Evolutionary conservation across 2,113 vertebrate species (phyloP), one percentile per base, ranked within the genome.

Genomic region (Megaleporinus macrocephalus): DNA sequence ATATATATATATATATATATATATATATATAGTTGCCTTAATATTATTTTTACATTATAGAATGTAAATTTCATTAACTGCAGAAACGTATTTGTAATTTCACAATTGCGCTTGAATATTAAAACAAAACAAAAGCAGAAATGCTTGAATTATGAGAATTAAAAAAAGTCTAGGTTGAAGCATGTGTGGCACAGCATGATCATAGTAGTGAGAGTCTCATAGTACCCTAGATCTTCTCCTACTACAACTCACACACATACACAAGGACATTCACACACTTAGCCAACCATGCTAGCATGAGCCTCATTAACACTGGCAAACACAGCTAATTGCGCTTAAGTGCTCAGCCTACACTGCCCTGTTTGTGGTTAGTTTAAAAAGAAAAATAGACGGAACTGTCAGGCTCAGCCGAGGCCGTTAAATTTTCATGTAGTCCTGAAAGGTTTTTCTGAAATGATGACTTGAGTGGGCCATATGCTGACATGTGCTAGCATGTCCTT

Each of bases 401-500:
- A 51, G 29, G 74, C 73, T 36, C 15, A 29, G 29, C 61, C 36
- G 59, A 68, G 68, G 73, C 82, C 41, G 33, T 63, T 76, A 75
- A 69, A 66, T 83, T 29, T 85, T 76, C 57, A 82, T 51, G 53
- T 65, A 65, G 70, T 72, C 79, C 47, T 87, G 83, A 76, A 87
- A 74, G 74, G 79, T 78, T 80, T 82, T 77, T 49, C 33, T 87
- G 80, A 76, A 86, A 87, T 85, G 77, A 87, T 90, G 70, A 44
- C 84, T 83, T 73, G 66, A 70, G 65, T 72, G n/a, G 15, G 75
- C 90, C 76, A 84, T 57, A 83, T 84, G 80, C 78, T 89, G 85
- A 89, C 88, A 75, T 89, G 83, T 86, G 84, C 86, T 88, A 84
- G 86, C 86, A 90, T 82, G 87, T 92, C 89, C 83, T 69, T 82